These are phyloP conservation scores for Nowickia ferox DNA, from an alignment of 2,888 invertebrate genomes.

Conservation along the genomic window DNA sequence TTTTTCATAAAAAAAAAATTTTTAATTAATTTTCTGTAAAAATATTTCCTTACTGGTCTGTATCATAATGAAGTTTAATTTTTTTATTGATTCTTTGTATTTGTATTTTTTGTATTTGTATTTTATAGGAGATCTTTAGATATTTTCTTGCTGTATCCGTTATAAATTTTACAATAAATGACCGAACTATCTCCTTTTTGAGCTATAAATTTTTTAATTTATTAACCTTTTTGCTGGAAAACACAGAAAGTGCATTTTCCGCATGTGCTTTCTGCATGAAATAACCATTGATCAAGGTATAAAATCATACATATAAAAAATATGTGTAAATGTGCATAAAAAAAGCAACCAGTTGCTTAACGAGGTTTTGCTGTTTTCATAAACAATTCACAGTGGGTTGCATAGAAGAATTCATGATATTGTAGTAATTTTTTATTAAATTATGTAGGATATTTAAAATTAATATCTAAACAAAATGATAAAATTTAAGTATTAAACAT, in stretches of 20 bases:
- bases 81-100: background rate
- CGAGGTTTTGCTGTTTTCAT: conserved; percentile 5
- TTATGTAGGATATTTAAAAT: too few species aligned
- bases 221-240: conserved; percentile 24
- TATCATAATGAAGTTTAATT: too few species aligned
- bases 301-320: conserved; percentile 4
- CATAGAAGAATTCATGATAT: background rate
- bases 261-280: conserved; percentile 62
- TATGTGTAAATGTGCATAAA: background rate
- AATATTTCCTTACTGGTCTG: too few species aligned
- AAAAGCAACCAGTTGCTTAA: conserved; percentile 39
- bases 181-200: conserved; percentile 27
- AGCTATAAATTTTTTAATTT: conserved; percentile 42
- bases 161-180: conserved; percentile 64
- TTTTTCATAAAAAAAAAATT: too few species aligned
- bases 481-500: too few species aligned
- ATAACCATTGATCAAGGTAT: conserved; percentile 55
- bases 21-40: too few species aligned
- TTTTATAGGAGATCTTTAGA: conserved; percentile 14
- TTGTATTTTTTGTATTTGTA: background rate
- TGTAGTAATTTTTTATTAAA: too few species aligned
- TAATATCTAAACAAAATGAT: too few species aligned
- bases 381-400: conserved; percentile 24
- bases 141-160: conserved; percentile 38
- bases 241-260: conserved; percentile 71